Conservation (phyloP, 2,888 invertebrate species). For the Drosophila nr. perissopoda region DNA sequence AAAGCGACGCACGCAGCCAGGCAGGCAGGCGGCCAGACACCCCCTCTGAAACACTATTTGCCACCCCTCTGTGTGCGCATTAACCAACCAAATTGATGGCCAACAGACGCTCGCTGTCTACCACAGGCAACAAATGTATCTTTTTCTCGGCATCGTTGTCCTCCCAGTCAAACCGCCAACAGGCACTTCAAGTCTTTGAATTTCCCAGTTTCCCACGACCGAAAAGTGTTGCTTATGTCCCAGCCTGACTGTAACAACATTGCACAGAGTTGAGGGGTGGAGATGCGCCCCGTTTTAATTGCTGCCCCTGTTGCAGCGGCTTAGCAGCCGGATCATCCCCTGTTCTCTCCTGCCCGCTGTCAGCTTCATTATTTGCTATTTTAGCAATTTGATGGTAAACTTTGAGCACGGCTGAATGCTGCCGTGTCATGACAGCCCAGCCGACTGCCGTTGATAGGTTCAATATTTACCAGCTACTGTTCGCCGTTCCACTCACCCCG, state of each 20-base stretch:
- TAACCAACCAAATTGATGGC: conserved; percentile 75
- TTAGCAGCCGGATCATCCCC: conserved; percentile 79
- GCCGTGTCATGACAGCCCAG: conserved; percentile 39
- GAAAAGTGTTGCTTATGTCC: conserved; percentile 81
- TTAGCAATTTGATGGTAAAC: conserved; percentile 79
- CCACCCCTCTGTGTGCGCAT: conserved; percentile 24
- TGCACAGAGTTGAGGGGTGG: conserved; percentile 11
- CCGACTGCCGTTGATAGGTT: conserved; percentile 52
- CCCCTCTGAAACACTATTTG: conserved; percentile 17
- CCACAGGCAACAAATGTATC: conserved; percentile 75
- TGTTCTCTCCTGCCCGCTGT: conserved; percentile 52
- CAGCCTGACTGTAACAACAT: conserved; percentile 67
- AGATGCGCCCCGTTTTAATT: conserved; percentile 71
- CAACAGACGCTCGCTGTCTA: conserved; percentile 75
- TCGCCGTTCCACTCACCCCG: neutral
- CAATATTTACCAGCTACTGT: conserved; percentile 54
- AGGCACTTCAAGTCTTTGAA: conserved; percentile 57
- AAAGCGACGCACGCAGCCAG: conserved; percentile 73
- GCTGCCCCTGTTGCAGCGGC: conserved; percentile 68
- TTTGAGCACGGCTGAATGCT: conserved; percentile 66
- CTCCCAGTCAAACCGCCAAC: conserved; percentile 71
- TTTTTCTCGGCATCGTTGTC: conserved; percentile 44
- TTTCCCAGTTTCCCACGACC: conserved; percentile 71
- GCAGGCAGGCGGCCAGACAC: conserved; percentile 18
- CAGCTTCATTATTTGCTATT: conserved; percentile 81